Percentiles rank a stretch among this genome's conserved stretches.
These are phyloP conservation scores for Muscina levida DNA, from an alignment of 2,888 invertebrate genomes.

Conservation along the genomic window DNA sequence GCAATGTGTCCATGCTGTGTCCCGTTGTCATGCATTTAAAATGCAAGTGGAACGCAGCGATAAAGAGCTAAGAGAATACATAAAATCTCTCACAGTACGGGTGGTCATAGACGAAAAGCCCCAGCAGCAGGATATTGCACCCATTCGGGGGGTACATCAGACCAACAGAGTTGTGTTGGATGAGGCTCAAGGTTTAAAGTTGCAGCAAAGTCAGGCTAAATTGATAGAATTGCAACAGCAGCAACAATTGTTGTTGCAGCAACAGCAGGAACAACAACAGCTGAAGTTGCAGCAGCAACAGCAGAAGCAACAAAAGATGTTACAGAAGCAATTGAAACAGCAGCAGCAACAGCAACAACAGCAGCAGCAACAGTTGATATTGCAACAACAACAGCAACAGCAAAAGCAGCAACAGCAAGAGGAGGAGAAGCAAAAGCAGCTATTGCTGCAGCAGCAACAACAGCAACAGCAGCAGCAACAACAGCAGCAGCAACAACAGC, in stretches of 20 bases:
- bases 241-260: constrained; percentile 64
- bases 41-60: constrained; percentile 83
- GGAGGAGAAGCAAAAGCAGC: constrained; percentile 65
- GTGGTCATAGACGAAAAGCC: constrained; percentile 75
- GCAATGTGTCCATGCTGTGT: constrained; percentile 84
- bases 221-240: constrained; percentile 60
- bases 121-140: constrained; percentile 54
- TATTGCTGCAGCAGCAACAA: constrained; percentile 46
- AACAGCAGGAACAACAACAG: constrained; percentile 69
- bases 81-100: constrained; percentile 78
- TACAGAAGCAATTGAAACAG: constrained; percentile 58
- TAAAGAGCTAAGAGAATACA: constrained; percentile 81
- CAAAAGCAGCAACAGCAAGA: constrained; percentile 64
- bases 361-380: constrained; percentile 56
- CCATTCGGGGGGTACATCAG: constrained; percentile 59
- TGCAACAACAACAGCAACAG: constrained; percentile 66
- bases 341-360: constrained; percentile 60
- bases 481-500: constrained; percentile 44
- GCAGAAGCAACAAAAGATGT: constrained; percentile 60
- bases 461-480: constrained; percentile 57
- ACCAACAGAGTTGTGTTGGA: constrained; percentile 53
- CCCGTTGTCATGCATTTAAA: constrained; percentile 84
- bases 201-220: constrained; percentile 60
- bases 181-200: constrained; percentile 67
- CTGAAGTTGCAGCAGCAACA: constrained; percentile 64